Conservation (phyloP, 2,113 vertebrate species). For the Labrus mixtus region DNA sequence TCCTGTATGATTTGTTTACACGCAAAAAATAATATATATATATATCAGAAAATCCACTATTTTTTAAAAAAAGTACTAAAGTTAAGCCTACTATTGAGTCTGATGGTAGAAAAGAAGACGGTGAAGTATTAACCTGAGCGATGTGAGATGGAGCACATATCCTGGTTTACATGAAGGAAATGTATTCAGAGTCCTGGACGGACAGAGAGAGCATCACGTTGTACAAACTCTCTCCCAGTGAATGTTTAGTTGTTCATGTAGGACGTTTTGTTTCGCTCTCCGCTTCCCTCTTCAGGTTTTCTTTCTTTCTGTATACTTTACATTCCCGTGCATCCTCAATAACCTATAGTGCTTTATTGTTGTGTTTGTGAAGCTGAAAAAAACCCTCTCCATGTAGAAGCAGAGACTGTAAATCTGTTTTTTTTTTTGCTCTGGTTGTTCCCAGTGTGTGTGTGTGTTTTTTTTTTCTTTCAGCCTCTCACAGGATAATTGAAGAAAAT, state of each 20-base stretch:
- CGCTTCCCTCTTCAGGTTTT: slow-evolving; percentile 34
- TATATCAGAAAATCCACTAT: slow-evolving; percentile 29
- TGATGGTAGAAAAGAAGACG: not conserved
- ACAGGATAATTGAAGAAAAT: slow-evolving; percentile 37
- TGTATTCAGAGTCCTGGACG: slow-evolving; percentile 51
- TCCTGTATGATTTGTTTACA: slow-evolving; percentile 57
- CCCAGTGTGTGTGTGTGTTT: slow-evolving; percentile 80
- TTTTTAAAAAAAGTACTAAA: not conserved
- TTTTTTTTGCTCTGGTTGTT: slow-evolving; percentile 82
- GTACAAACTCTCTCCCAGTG: slow-evolving; percentile 28
- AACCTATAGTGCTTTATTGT: slow-evolving; percentile 62
- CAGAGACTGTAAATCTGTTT: slow-evolving; percentile 73
- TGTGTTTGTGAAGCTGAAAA: slow-evolving; percentile 84
- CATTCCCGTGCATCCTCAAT: slow-evolving; percentile 86
- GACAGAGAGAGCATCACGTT: slow-evolving; percentile 12
- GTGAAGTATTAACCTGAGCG: slow-evolving; percentile 46
- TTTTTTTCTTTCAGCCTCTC: slow-evolving; percentile 77
- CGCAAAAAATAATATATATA: slow-evolving; percentile 1
- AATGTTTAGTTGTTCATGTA: slow-evolving; percentile 44
- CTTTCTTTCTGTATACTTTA: slow-evolving; percentile 85
- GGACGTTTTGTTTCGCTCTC: slow-evolving; percentile 37
- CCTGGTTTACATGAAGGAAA: slow-evolving; percentile 63
- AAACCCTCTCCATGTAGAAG: slow-evolving; percentile 64
- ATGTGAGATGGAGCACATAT: slow-evolving; percentile 17
- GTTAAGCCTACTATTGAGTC: not conserved